Percentiles rank a stretch among this genome's conserved stretches.
Evolutionary conservation across 2,797 vertebrate genomes (phyloP).

Genomic region (Cuniculus paca): DNA sequence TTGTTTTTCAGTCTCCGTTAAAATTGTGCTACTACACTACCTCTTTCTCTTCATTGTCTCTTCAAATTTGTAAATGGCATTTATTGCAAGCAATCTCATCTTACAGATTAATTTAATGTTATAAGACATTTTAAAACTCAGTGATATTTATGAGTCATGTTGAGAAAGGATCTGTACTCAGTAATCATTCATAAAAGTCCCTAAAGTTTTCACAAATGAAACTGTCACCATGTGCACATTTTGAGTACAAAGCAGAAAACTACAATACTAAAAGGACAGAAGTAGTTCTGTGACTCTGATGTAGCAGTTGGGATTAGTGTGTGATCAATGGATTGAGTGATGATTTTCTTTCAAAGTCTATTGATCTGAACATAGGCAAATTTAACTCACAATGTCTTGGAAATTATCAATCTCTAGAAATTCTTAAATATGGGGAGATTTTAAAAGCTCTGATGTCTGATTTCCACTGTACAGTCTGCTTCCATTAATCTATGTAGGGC

Average conservation of each 20-base stretch:
- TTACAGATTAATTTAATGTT: slow-evolving; percentile 90
- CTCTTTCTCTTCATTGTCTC: slow-evolving; percentile 83
- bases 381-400: not conserved
- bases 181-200: slow-evolving; percentile 89
- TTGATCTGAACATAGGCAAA: not conserved
- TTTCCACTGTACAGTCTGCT: not conserved
- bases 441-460: not conserved
- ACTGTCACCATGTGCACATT: slow-evolving; percentile 86
- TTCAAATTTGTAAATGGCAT: slow-evolving; percentile 88
- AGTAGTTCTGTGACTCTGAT: slow-evolving; percentile 78
- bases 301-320: slow-evolving; percentile 82
- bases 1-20: slow-evolving; percentile 72
- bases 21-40: slow-evolving; percentile 61
- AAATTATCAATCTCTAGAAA: not conserved
- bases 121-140: slow-evolving; percentile 88
- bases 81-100: slow-evolving; percentile 86
- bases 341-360: not conserved
- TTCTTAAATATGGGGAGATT: not conserved
- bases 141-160: slow-evolving; percentile 88
- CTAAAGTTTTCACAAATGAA: slow-evolving; percentile 86
- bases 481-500: not conserved
- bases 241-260: slow-evolving; percentile 86
- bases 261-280: slow-evolving; percentile 81
- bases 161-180: slow-evolving; percentile 87
- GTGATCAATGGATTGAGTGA: slow-evolving; percentile 57